Conservation (phyloP, 2,113 vertebrate species). For the Bettongia penicillata region DNA sequence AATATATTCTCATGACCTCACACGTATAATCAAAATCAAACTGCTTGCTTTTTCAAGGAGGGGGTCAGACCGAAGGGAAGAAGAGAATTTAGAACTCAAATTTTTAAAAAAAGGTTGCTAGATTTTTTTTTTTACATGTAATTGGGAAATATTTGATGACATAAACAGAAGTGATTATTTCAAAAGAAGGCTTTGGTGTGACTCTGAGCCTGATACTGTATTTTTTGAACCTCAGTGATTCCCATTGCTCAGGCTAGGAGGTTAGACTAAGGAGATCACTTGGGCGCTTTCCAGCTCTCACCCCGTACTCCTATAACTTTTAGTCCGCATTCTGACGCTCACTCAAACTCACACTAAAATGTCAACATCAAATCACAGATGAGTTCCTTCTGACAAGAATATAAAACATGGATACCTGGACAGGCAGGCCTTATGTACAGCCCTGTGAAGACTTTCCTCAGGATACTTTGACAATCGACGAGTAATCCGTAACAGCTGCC, state of each 20-base stretch:
- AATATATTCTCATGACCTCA: not conserved
- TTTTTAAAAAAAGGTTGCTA: not conserved
- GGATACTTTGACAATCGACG: conserved; percentile 92
- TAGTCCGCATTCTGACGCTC: not conserved
- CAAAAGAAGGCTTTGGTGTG: not conserved
- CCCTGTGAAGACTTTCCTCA: conserved; percentile 90
- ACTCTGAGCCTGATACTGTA: not conserved
- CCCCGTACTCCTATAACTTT: not conserved
- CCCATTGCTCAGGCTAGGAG: not conserved
- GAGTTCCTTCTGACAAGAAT: conserved; percentile 15
- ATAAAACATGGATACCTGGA: conserved; percentile 88
- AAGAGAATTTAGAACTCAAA: not conserved
- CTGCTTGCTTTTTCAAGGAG: not conserved
- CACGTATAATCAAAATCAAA: not conserved
- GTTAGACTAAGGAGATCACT: not conserved
- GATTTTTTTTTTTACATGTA: not conserved
- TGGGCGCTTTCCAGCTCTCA: not conserved
- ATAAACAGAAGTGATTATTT: not conserved
- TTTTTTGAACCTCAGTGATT: not conserved
- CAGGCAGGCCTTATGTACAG: conserved; percentile 96
- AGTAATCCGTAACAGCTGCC: conserved; percentile 94
- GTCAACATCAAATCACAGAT: conserved; percentile 27
- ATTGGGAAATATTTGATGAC: not conserved
- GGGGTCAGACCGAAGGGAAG: not conserved
- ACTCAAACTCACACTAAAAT: conserved; percentile 20